Evolutionary conservation across 2,113 vertebrate genomes (phyloP), one percentile per base, ranked within the genome.

Genomic region (Argyrosomus japonicus): DNA sequence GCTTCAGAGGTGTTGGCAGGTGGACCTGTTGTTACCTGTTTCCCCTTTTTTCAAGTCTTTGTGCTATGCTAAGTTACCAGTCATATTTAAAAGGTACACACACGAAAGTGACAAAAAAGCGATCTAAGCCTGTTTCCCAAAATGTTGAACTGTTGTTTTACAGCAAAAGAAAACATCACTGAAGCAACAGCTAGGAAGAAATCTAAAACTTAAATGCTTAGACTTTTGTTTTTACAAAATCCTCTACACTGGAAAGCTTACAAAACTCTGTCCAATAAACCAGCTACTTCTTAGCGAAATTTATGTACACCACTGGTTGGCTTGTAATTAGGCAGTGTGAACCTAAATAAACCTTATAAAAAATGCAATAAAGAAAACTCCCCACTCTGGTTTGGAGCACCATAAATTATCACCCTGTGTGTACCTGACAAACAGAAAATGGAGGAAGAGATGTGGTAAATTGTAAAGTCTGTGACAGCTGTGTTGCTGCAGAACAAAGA

Each of bases 401-500:
- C 23, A 67, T 71, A 45, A 57, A 60, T 63, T 18, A 67, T 58
- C 3, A 10, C 13, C 45, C 54, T n/a, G 61, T 48, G 47, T 43
- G 11, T 12, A 53, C 17, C 25, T 21, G 65, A 79, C 36, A 63
- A 50, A 57, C 62, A 57, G 7, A 36, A 27, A 47, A 40, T 14
- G 29, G 61, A 53, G 48, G 13, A 15, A 15, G 15, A 61, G 4
- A 40, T 17, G 58, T 32, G 48, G 48, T 32, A 36, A 29, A 50
- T 8, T 69, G 40, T 68, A 23, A 32, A 56, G 25, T 21, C 32
- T 15, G 27, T 54, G 70, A 56, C 67, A 81, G 54, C 27, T 40
- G 36, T 62, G 53, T 12, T 53, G 7, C 60, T 43, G 53, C 29
- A 72, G 67, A 85, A 48, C 12, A 77, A 64, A 58, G 43, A 63